Base-by-base conservation (phyloP, 2,113 vertebrate genomes). In the Mohoua ochrocephala region DNA sequence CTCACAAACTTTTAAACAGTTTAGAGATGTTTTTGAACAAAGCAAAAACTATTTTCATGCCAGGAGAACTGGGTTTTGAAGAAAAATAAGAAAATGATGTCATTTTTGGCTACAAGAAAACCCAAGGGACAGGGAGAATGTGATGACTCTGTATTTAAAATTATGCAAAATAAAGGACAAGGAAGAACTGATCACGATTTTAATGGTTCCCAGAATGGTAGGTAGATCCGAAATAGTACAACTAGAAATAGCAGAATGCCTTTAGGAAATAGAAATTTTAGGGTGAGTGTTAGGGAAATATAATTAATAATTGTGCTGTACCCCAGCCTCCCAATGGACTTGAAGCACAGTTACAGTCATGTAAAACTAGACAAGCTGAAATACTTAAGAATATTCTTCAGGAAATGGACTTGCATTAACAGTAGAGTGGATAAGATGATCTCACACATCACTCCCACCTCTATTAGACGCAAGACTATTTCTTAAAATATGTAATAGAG, bases 361-460 rank as follows among this genome's bases (percentile, higher is more conserved):
- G 22, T 84, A 94, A 97, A 97, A 94, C 42, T 35, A 91, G 78
- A 81, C 9, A 76, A 82, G 59, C 45, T 80, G 61, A 87, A 85
- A 76, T 35, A 84, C 18, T 57, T 54, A 30, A 18, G 22, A 67
- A 60, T 81, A 37, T 78, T 93, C 75, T 82, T 82, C 31, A 93
- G 88, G 74, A 91, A 96, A 82, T 37, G 89, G 70, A 35, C 28
- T 79, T 73, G 31, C 19, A 79, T 60, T 82, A 82, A 65, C 42
- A 79, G 17, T 15, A 81, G 23, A 39, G 35, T 50, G 74, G 80
- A 57, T 19, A 82, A 86, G 42, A 81, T 50, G 64, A 92, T 85
- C 74, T 84, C 84, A 89, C 39, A 78, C 52, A 83, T 37, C 42
- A 53, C 56, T 64, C 26, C 70, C 39, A 60, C 54, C 59, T 97